Percentiles rank a stretch among this genome's conserved stretches.
These are phyloP conservation scores for Tricholaema leucomelas DNA, from an alignment of 2,113 vertebrate species.

Conservation along the genomic window DNA sequence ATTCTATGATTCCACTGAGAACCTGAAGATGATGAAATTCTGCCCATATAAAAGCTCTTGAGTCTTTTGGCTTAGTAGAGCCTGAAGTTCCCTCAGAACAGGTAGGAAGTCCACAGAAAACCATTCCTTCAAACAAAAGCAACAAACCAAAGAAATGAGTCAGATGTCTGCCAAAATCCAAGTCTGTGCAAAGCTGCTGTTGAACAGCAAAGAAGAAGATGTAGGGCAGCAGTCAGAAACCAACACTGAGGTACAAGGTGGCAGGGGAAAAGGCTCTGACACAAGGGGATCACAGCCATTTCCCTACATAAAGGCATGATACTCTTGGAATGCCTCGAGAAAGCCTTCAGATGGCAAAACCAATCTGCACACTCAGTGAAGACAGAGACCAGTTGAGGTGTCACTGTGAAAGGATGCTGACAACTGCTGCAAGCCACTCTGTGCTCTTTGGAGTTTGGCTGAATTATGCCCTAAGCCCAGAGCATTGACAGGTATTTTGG, in stretches of 20 bases:
- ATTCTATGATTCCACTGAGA: too few relatives aligned
- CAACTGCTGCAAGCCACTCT: accelerated
- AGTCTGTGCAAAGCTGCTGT: background rate
- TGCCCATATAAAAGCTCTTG: background rate
- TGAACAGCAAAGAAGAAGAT: background rate
- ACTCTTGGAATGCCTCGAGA: background rate
- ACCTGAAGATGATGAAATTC: background rate
- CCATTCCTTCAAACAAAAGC: background rate
- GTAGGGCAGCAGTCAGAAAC: background rate
- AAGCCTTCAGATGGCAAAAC: background rate
- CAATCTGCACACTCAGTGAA: background rate
- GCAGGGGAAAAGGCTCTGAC: background rate
- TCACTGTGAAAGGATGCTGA: background rate
- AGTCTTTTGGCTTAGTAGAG: background rate
- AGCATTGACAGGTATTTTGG: background rate
- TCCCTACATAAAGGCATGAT: background rate
- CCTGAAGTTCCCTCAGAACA: background rate
- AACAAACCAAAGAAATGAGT: background rate
- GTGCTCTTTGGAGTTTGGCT: background rate
- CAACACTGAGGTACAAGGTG: background rate
- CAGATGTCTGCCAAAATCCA: background rate
- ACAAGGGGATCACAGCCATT: background rate
- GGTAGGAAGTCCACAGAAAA: constrained; percentile 5
- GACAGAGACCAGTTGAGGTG: background rate
- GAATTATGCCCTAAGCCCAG: background rate